These are phyloP conservation scores for Donacobius atricapilla DNA, from an alignment of 2,113 vertebrate species.

Conservation along the genomic window DNA sequence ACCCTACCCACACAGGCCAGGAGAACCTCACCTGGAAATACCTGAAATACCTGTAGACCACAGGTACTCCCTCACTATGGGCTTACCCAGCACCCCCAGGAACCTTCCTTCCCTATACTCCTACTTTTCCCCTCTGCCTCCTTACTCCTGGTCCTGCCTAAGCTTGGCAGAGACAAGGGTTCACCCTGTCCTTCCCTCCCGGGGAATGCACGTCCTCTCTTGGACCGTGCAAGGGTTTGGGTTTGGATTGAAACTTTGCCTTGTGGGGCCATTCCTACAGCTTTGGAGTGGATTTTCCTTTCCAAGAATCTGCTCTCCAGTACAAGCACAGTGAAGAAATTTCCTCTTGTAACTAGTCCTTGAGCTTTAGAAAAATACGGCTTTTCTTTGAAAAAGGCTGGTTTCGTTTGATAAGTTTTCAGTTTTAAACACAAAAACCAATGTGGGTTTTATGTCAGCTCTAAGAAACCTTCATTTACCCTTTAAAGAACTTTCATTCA, in stretches of 20 bases:
- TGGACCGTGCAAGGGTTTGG: neutral
- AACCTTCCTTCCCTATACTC: neutral
- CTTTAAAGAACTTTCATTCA: neutral
- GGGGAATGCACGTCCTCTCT: neutral
- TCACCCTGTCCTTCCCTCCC: neutral
- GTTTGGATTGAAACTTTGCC: neutral
- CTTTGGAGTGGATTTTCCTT: slow-evolving; percentile 12
- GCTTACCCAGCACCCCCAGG: neutral
- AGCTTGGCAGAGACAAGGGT: neutral
- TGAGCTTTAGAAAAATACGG: neutral
- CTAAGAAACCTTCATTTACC: neutral
- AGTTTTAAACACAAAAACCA: neutral
- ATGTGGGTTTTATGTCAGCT: neutral
- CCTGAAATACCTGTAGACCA: slow-evolving; percentile 34
- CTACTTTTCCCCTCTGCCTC: neutral
- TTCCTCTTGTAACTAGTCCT: neutral
- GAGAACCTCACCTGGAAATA: slow-evolving; percentile 34
- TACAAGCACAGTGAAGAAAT: neutral
- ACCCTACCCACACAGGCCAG: neutral
- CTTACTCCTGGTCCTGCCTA: neutral
- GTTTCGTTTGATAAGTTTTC: neutral
- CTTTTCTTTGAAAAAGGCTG: neutral
- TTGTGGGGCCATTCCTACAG: neutral
- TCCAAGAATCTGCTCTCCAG: neutral
- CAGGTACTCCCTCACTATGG: neutral